phyloP scores from a whole-genome alignment of 2,113 vertebrate genomes.

The Piaya cayana region DNA sequence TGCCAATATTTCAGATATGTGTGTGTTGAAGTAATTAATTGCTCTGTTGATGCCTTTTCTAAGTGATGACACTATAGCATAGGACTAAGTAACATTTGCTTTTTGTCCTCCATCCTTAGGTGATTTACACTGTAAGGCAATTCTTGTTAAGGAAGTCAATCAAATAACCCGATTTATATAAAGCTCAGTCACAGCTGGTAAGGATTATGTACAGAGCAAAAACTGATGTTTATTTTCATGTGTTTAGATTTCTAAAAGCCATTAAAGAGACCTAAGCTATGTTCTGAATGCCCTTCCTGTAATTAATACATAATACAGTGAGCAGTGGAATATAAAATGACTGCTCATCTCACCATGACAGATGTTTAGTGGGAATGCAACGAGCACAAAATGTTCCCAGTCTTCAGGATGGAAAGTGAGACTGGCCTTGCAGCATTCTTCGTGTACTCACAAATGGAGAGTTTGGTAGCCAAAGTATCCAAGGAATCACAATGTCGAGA shows the following conservation, averaged over 20 bases:
- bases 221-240: conserved; percentile 27
- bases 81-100: not conserved
- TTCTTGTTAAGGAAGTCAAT: conserved; percentile 32
- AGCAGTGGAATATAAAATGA: not conserved
- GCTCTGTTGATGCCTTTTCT: conserved; percentile 11
- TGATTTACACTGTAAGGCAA: conserved; percentile 1
- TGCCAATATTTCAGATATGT: not conserved
- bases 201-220: conserved; percentile 43
- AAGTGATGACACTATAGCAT: not conserved
- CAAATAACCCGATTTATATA: not conserved
- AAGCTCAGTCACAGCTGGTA: conserved; percentile 41
- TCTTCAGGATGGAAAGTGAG: not conserved
- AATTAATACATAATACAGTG: not conserved
- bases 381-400: not conserved
- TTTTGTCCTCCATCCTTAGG: not conserved
- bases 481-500: not conserved
- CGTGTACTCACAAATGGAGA: not conserved
- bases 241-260: conserved; percentile 45
- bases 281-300: conserved; percentile 23
- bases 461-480: not conserved
- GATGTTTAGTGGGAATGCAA: not conserved
- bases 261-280: conserved; percentile 6
- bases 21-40: not conserved
- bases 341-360: not conserved
- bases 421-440: not conserved